Conservation (phyloP, 2,113 vertebrate species). For the Gracilinanus agilis region DNA sequence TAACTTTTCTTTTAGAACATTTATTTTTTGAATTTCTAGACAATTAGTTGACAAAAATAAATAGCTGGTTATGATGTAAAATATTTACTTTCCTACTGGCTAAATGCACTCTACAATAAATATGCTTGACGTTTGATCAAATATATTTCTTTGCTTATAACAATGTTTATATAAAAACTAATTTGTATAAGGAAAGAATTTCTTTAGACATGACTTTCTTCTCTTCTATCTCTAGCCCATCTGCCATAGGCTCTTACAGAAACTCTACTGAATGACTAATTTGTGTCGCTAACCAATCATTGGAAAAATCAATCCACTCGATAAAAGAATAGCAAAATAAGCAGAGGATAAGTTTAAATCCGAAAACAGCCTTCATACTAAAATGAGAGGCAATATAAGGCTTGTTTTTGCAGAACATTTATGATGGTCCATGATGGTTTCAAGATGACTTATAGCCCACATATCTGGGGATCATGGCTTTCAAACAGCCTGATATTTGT, state of each 20-base stretch:
- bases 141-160: background rate
- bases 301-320: background rate
- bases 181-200: background rate
- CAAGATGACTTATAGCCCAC: background rate
- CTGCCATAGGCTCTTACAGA: background rate
- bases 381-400: background rate
- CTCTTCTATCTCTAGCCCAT: background rate
- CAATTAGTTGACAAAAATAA: background rate
- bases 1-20: background rate
- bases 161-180: background rate
- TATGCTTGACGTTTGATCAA: background rate
- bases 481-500: background rate
- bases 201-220: background rate
- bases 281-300: background rate
- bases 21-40: background rate
- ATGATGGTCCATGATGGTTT: background rate
- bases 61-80: background rate
- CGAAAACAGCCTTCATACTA: background rate
- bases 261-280: background rate
- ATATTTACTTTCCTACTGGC: background rate
- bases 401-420: background rate
- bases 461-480: background rate
- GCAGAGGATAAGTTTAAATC: background rate
- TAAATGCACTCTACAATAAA: background rate
- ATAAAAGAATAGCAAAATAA: background rate